These are phyloP conservation scores for Ifrita kowaldi DNA, from an alignment of 2,113 vertebrate genomes.

Conservation along the genomic window DNA sequence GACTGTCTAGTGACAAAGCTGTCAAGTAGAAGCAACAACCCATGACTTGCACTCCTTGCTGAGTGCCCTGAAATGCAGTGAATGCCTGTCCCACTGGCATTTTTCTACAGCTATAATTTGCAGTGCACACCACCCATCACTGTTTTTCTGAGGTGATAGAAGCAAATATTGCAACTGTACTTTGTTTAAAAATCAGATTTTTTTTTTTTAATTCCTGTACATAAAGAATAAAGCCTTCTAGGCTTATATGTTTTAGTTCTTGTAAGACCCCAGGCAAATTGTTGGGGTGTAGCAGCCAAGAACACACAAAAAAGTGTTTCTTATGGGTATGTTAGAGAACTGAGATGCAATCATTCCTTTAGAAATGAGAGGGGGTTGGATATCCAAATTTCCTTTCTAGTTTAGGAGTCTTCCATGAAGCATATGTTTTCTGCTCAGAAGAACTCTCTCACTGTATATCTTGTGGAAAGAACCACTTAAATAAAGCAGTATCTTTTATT, in stretches of 20 bases:
- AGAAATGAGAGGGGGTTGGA: not conserved
- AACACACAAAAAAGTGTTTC: not conserved
- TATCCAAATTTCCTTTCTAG: not conserved
- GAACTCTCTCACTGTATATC: not conserved
- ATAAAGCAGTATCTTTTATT: not conserved
- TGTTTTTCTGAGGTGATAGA: not conserved
- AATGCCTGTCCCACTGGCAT: rapidly evolving
- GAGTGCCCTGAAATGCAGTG: not conserved
- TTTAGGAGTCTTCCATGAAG: not conserved
- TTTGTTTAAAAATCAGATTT: not conserved
- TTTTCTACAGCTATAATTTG: not conserved
- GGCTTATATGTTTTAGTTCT: not conserved
- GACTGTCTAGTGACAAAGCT: not conserved
- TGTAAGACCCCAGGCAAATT: not conserved
- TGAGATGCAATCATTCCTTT: not conserved
- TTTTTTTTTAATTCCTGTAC: not conserved
- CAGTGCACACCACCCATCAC: not conserved
- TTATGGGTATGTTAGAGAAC: not conserved
- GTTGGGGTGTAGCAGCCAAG: not conserved
- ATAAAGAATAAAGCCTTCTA: not conserved
- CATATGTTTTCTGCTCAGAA: not conserved
- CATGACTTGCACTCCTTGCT: not conserved
- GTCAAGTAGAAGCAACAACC: not conserved
- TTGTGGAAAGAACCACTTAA: not conserved
- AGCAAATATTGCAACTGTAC: not conserved